Conservation (phyloP, 2,888 invertebrate species). For the Leptinotarsa rubiginosa region DNA sequence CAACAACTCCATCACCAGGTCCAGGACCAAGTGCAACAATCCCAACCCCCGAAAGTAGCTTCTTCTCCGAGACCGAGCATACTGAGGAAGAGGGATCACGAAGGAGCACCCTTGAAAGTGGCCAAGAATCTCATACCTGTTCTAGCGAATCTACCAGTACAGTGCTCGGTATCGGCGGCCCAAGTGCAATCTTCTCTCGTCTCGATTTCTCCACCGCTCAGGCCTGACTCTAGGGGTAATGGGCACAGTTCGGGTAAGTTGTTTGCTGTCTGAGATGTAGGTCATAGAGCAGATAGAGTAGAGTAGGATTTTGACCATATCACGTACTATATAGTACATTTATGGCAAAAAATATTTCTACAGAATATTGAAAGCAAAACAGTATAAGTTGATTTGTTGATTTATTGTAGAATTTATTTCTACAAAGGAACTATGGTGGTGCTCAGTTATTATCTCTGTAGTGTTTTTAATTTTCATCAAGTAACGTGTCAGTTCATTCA, state of each 20-base stretch:
- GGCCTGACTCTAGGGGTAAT: constrained; percentile 65
- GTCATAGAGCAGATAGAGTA: no score
- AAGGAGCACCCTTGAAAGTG: constrained; percentile 76
- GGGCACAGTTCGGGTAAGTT: constrained; percentile 63
- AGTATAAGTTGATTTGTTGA: no score
- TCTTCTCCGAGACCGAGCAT: constrained; percentile 83
- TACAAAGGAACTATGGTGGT: no score
- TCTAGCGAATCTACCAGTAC: constrained; percentile 58
- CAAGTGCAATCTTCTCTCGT: constrained; percentile 45
- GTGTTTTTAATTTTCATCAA: no score
- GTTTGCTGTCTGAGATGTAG: no score
- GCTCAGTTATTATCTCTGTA: no score
- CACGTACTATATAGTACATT: no score
- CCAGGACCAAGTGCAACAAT: constrained; percentile 45
- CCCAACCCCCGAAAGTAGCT: constrained; percentile 57
- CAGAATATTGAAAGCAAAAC: no score
- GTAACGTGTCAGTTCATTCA: not conserved
- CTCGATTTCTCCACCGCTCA: constrained; percentile 63
- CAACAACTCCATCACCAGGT: constrained; percentile 39
- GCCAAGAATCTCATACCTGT: constrained; percentile 72
- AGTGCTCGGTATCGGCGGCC: constrained; percentile 23
- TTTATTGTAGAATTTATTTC: no score
- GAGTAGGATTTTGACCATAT: no score
- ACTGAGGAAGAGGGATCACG: constrained; percentile 87
- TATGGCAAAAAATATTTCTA: no score